Percentiles rank a stretch among this genome's conserved stretches.
Evolutionary conservation across 2,888 invertebrate species (phyloP).

Genomic region (Rotaria socialis): DNA sequence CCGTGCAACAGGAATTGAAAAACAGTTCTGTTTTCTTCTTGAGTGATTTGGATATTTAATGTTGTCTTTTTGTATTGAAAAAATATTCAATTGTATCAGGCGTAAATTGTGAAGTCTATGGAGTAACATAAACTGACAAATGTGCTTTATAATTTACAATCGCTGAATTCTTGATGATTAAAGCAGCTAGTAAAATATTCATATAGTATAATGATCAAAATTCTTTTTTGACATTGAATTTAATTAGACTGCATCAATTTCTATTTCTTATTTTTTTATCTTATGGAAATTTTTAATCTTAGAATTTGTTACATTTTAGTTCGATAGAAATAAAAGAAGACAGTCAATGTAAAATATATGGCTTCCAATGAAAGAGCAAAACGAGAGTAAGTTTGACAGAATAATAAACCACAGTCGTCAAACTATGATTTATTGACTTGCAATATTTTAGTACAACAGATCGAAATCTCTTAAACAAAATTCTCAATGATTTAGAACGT

Average conservation of each 20-base stretch:
- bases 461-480: background rate
- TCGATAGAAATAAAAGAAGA: background rate
- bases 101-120: background rate
- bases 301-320: background rate
- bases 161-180: background rate
- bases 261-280: background rate
- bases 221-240: background rate
- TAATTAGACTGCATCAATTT: no score
- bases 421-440: background rate
- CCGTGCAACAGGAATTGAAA: background rate
- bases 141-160: background rate
- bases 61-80: background rate
- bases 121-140: no score
- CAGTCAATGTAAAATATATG: background rate
- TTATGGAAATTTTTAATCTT: background rate
- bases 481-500: background rate
- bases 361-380: conserved; percentile 5
- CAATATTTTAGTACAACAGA: background rate
- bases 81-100: background rate
- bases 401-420: background rate
- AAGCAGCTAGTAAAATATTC: background rate
- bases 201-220: background rate
- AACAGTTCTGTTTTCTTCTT: conserved; percentile 8
- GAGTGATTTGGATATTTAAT: background rate
- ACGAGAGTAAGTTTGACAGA: background rate